Percentiles rank a stretch among this genome's conserved stretches.
Conservation (phyloP, 2,888 invertebrate species). For the Pheosia tremula region DNA sequence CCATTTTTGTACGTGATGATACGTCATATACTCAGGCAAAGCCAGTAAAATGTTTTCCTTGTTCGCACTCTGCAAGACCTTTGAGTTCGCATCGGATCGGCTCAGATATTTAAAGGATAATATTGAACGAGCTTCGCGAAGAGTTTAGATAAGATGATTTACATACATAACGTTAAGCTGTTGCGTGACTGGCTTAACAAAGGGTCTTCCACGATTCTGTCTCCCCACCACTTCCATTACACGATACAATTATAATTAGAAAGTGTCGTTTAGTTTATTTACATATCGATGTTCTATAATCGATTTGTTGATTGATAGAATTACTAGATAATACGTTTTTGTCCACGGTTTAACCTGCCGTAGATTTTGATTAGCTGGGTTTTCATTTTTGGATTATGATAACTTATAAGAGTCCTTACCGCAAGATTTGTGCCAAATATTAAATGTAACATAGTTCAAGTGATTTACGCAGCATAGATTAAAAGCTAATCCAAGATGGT, state of each 20-base stretch:
- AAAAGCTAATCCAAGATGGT: no score
- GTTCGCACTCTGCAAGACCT: conserved; percentile 41
- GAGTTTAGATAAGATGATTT: conserved; percentile 45
- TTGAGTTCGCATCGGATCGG: conserved; percentile 43
- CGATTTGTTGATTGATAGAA: conserved; percentile 16
- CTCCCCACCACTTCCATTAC: conserved; percentile 18
- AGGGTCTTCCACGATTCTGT: conserved; percentile 25
- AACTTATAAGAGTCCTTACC: no score
- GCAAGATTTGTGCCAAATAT: no score
- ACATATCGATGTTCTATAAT: conserved; percentile 15
- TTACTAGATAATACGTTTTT: no score
- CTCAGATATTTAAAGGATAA: conserved; percentile 48
- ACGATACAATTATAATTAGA: conserved; percentile 29
- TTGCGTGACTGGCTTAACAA: conserved; percentile 51
- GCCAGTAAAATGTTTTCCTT: conserved; percentile 57
- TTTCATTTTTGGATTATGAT: no score
- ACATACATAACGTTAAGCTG: conserved; percentile 36
- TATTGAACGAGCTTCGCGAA: conserved; percentile 43
- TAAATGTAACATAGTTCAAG: no score
- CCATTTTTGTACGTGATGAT: conserved; percentile 26
- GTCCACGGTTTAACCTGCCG: no score
- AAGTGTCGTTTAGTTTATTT: conserved; percentile 17
- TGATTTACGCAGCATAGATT: no score
- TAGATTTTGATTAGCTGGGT: no score
- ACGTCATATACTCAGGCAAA: conserved; percentile 31